A percentile compares a stretch with the other conserved stretches of the same genome.
phyloP scores from a whole-genome alignment of 2,797 vertebrate species.

The Trachops cirrhosus region DNA sequence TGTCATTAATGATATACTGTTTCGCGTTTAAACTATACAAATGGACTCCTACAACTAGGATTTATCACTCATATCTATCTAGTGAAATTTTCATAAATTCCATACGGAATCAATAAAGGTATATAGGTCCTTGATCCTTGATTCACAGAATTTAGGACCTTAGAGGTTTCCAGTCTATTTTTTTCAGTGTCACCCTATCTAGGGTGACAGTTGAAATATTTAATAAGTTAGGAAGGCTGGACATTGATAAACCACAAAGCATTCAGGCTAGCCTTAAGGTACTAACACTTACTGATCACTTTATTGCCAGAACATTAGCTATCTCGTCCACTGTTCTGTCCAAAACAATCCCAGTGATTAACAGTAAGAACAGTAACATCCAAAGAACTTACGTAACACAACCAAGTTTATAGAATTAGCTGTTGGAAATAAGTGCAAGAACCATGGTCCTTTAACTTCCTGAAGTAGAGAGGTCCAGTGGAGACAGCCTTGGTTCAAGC shows the following conservation, averaged over 20 bases:
- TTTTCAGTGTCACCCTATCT: neutral
- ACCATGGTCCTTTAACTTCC: neutral
- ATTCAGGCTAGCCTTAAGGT: neutral
- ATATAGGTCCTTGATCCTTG: neutral
- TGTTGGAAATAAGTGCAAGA: neutral
- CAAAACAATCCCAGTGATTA: neutral
- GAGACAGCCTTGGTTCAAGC: neutral
- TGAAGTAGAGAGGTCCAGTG: neutral
- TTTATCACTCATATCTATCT: neutral
- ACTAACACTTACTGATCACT: neutral
- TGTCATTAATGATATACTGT: neutral
- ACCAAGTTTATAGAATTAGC: neutral
- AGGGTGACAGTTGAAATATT: neutral
- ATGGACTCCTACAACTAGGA: neutral
- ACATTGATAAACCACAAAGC: neutral
- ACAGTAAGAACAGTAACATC: neutral
- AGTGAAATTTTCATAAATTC: constrained; percentile 3
- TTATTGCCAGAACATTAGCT: neutral
- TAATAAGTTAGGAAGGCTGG: neutral
- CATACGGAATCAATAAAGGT: neutral
- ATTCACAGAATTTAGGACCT: neutral
- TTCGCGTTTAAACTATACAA: neutral
- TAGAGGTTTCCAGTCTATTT: neutral
- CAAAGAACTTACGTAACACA: neutral
- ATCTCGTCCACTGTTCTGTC: neutral